Conservation (phyloP, 2,797 vertebrate species). For the Mormyrops attenuatus region DNA sequence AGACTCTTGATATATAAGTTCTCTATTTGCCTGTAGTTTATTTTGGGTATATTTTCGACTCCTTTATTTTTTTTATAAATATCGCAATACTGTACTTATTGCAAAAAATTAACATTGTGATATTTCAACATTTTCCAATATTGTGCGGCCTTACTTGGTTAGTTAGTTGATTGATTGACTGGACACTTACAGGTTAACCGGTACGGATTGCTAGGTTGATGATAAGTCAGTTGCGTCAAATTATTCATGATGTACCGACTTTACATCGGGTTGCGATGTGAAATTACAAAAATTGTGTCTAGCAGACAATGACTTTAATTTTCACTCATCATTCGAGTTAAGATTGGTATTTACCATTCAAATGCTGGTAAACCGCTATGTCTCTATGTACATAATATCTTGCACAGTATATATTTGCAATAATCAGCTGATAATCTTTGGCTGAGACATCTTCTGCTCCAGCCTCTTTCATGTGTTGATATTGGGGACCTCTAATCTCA, state of each 20-base stretch:
- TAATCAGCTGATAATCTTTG: background rate
- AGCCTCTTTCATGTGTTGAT: background rate
- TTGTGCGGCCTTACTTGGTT: background rate
- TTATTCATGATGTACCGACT: background rate
- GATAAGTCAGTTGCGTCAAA: background rate
- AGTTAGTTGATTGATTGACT: background rate
- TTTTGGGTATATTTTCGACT: background rate
- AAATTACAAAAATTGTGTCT: background rate
- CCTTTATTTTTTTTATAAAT: background rate
- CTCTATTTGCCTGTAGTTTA: background rate
- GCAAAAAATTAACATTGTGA: background rate
- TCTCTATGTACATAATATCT: background rate
- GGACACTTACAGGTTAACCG: background rate
- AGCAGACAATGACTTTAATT: background rate
- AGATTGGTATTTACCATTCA: background rate
- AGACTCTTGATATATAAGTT: background rate
- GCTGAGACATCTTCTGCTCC: background rate
- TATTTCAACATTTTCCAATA: background rate
- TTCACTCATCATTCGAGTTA: background rate
- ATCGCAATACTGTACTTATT: background rate
- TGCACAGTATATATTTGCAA: slow-evolving; percentile 26
- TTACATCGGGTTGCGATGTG: background rate
- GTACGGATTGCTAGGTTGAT: background rate
- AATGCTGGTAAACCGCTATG: background rate
- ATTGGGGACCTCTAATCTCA: slow-evolving; percentile 51